A percentile compares a stretch with the other conserved stretches of the same genome.
Conservation (phyloP, 2,888 invertebrate genomes). For the Rotaria socialis region DNA sequence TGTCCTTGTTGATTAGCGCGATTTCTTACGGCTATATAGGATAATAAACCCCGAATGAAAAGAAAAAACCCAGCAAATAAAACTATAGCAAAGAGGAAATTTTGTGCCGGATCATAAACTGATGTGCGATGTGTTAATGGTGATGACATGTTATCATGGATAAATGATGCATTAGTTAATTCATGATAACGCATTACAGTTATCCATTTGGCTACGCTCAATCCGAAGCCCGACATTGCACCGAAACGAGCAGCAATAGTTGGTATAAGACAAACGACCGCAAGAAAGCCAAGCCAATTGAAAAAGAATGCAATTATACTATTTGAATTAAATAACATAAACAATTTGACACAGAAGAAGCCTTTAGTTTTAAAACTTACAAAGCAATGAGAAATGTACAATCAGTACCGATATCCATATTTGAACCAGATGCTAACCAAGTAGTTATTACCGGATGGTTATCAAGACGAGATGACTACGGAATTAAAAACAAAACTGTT, state of each 20-base stretch:
- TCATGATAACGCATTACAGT: constrained; percentile 25
- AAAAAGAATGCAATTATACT: constrained; percentile 76
- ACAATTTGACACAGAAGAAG: constrained; percentile 50
- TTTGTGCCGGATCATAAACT: constrained; percentile 25
- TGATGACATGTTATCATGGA: neutral
- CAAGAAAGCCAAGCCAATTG: constrained; percentile 88
- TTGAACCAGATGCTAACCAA: neutral
- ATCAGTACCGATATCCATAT: constrained; percentile 76
- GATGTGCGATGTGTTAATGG: neutral
- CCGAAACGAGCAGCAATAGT: constrained; percentile 88
- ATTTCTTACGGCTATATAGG: constrained; percentile 41
- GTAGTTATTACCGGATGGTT: neutral
- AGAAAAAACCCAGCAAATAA: constrained; percentile 41
- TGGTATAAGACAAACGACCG: constrained; percentile 85
- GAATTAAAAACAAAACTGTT: neutral
- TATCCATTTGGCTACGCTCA: constrained; percentile 86
- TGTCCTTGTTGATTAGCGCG: constrained; percentile 31
- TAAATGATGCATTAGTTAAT: neutral
- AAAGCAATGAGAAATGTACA: constrained; percentile 87
- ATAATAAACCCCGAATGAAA: constrained; percentile 43
- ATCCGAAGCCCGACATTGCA: constrained; percentile 82
- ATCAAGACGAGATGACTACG: neutral
- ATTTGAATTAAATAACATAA: neutral
- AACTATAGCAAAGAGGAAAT: constrained; percentile 32
- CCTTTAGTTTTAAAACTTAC: neutral